phyloP scores from a whole-genome alignment of 2,113 vertebrate species.

The Heloderma charlesbogerti region DNA sequence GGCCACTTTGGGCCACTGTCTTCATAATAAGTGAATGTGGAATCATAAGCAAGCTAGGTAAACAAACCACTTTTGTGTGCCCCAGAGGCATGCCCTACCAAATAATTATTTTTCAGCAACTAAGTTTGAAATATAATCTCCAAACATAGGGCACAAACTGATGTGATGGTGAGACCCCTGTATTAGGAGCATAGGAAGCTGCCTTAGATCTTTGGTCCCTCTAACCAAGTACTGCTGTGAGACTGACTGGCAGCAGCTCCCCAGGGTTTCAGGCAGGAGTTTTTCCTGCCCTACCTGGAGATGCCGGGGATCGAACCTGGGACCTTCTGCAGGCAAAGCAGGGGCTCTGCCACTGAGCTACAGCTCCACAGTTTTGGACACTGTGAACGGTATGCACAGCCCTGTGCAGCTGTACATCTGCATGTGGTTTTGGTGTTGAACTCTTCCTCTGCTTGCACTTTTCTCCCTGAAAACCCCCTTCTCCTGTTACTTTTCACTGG shows the following conservation, averaged over 20 bases:
- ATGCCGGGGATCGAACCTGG: too few relatives aligned
- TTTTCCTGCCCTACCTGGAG: too few relatives aligned
- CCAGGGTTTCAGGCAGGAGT: too few relatives aligned
- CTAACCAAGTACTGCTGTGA: too few relatives aligned
- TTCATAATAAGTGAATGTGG: background rate
- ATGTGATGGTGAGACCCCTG: background rate
- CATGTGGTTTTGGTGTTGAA: background rate
- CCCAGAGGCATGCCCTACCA: background rate
- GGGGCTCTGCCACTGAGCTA: too few relatives aligned
- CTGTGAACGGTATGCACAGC: background rate
- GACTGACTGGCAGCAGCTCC: too few relatives aligned
- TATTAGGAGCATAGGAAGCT: background rate
- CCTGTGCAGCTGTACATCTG: background rate
- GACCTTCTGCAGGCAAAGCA: too few relatives aligned
- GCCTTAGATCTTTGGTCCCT: too few relatives aligned
- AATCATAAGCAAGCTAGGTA: background rate
- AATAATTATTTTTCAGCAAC: background rate
- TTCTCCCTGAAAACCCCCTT: background rate
- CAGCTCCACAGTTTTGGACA: background rate
- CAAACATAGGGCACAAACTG: too few relatives aligned
- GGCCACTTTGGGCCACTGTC: too few relatives aligned
- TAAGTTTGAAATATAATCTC: background rate
- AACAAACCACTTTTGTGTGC: background rate
- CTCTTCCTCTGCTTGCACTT: background rate
- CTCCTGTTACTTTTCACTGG: background rate